Base-by-base conservation (phyloP, 2,797 vertebrate genomes). In the Spea hammondii region DNA sequence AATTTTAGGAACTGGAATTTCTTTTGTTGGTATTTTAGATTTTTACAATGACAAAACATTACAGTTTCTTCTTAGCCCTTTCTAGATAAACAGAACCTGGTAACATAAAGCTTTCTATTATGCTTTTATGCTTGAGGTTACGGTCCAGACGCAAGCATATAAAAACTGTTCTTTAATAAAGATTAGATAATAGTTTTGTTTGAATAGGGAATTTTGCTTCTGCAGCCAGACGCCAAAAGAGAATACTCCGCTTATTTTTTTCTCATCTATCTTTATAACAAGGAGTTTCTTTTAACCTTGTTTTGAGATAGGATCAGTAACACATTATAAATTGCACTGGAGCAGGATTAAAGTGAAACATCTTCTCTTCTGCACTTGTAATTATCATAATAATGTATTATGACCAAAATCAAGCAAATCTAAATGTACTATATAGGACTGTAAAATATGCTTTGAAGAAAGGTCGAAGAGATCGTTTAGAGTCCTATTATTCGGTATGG, bases 161-260 rank as follows among this genome's bases (percentile, higher is more conserved):
- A 77, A 81, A 79, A 81, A 72, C 46, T 44, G 53, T 65, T 76
- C 70, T 69, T 71, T 81, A 76, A 76, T 81, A 81, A 81, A 81
- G 74, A 76, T 81, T 81, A 80, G 79, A 80, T 80, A 76, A 72
- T 80, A 72, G 79, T 72, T 76, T 64, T 60, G 69, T 77, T 77
- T 72, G 74, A 81, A 81, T 67, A 68, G 65, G 74, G 74, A 81
- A 69, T 77, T 74, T 71, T 72, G 69, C 55, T 49, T 81, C 59
- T 4, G 17, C 72, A 74, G 79, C 74, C 57, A 72, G 54, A 44
- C 13, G 53, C 79, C 79, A 77, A 12, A 72, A 68, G 8, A n/a
- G 46, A 53, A 76, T 81, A 62, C 74, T 66, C 60, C 44, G 64
- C 69, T 72, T 47, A 32, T 76, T 8, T 49, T 79, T 59, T 68